Base-by-base conservation (phyloP, 2,797 vertebrate genomes). In the Falco concolor region DNA sequence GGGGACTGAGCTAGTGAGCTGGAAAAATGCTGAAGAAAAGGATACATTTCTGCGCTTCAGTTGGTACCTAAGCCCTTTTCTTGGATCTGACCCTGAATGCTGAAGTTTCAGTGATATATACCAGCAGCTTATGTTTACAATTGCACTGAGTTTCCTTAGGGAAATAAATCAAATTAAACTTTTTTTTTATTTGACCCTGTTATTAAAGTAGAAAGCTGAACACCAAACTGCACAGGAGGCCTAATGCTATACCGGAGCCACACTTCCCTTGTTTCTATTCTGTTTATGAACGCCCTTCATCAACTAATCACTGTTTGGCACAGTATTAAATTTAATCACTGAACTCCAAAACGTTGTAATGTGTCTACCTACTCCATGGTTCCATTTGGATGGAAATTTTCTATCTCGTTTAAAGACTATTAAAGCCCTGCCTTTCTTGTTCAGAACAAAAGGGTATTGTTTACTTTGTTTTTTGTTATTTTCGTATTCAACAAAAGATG, bases 301-400 rank as follows among this genome's bases (percentile, higher is more conserved):
- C 93, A 92, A 63, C 75, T 93, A 96, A 93, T 95, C 89, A 68
- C 89, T 95, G 61, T 77, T 84, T 88, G 92, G 95, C 89, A 94
- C 90, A 84, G 77, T 70, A 93, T 93, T 97, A 93, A 92, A 83
- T 97, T 93, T 93, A 90, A 95, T 95, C 90, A 94, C 93, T 94
- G 90, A 86, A 90, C 91, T 97, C 95, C 75, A 59, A 85, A 97
- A 87, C 49, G 50, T 59, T 85, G 85, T 96, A 86, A 89, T 61
- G 85, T 75, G 84, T 95, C 95, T 96, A 91, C 95, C 96, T 97
- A 95, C 93, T 96, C 91, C 78, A 64, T 75, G 81, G 72, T 90
- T 91, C 95, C 89, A 95, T 89, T 94, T 93, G 94, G 85, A 96
- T 95, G 93, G 94, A 94, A 96, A 95, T 97, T 95, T 96, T 96